phyloP scores from a whole-genome alignment of 2,797 vertebrate genomes.

The Alfaro cultratus region DNA sequence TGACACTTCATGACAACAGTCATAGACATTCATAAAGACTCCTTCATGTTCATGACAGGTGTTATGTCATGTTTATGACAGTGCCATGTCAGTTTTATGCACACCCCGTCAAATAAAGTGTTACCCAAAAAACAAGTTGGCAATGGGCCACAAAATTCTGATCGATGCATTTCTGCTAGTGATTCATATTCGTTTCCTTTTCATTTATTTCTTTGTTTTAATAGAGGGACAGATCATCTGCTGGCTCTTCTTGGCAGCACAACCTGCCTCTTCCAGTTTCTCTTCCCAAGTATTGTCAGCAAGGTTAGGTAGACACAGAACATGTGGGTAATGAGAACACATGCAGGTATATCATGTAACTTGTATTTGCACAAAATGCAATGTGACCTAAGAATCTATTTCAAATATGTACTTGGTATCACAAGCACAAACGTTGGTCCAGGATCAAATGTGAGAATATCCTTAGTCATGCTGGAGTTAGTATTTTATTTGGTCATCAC shows the following conservation, averaged over 20 bases:
- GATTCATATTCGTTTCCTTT: neutral
- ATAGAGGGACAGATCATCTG: neutral
- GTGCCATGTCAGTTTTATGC: no score
- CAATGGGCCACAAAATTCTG: neutral
- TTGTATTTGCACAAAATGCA: conserved; percentile 3
- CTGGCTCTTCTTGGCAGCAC: neutral
- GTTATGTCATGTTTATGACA: no score
- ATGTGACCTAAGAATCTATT: neutral
- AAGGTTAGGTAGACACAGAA: neutral
- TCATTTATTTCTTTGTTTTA: neutral
- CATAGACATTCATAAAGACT: no score
- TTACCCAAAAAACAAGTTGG: neutral
- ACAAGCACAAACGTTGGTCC: neutral
- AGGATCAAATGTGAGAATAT: neutral
- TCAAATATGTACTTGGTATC: conserved; percentile 1
- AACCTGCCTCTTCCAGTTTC: neutral
- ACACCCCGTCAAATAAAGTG: no score
- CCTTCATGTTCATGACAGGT: no score
- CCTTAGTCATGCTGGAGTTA: neutral
- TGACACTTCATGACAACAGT: no score
- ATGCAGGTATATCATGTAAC: neutral
- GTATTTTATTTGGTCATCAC: neutral
- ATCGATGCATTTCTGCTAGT: neutral
- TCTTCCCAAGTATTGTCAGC: neutral
- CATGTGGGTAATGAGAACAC: neutral